These are phyloP conservation scores for Rhopilema esculentum DNA, from an alignment of 30 jellyfish, hydroid and myxozoan genomes.

Conservation along the genomic window DNA sequence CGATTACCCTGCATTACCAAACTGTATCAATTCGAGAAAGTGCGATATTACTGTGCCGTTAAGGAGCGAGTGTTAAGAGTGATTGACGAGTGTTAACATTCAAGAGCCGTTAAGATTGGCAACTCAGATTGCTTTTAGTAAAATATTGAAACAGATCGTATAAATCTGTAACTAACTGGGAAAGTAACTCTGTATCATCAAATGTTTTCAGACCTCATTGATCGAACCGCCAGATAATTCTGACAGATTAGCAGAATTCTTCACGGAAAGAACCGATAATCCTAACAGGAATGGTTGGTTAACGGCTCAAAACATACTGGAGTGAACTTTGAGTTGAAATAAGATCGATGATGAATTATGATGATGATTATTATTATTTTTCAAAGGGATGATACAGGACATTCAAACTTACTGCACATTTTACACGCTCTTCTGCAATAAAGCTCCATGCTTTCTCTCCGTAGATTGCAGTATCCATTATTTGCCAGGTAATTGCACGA, in stretches of 20 bases:
- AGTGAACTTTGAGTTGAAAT: too few relatives aligned
- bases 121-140: too few relatives aligned
- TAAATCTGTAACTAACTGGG: too few relatives aligned
- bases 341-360: neutral
- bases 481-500: conserved; percentile 37
- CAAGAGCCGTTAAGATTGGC: too few relatives aligned
- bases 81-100: too few relatives aligned
- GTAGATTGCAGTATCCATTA: conserved; percentile 25
- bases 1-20: too few relatives aligned
- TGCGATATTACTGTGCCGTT: too few relatives aligned
- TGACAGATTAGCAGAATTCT: neutral
- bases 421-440: conserved; percentile 56
- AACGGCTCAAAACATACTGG: neutral
- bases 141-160: too few relatives aligned
- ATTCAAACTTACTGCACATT: conserved; percentile 54
- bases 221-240: neutral
- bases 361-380: neutral
- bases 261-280: neutral
- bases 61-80: too few relatives aligned
- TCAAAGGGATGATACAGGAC: too few relatives aligned
- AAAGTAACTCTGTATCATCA: too few relatives aligned
- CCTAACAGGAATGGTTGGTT: neutral
- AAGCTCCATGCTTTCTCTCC: conserved; percentile 33
- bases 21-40: too few relatives aligned
- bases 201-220: neutral